Conservation (phyloP, 2,888 invertebrate genomes). For the Odontomyia ornata region DNA sequence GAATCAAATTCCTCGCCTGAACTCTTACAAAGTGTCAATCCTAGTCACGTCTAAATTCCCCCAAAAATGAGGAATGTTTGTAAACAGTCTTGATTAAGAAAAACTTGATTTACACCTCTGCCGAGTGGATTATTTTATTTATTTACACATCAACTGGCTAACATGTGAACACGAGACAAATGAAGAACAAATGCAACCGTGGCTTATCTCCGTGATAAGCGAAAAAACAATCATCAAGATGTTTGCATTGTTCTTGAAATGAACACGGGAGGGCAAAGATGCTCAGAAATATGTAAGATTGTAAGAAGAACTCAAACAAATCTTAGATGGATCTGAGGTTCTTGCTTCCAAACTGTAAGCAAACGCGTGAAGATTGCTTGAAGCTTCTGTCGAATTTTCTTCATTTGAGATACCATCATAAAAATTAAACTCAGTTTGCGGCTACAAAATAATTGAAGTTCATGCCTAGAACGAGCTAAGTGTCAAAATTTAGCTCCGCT, state of each 20-base stretch:
- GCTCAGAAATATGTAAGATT: neutral
- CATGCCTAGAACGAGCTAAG: neutral
- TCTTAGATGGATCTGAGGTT: neutral
- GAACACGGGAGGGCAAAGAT: neutral
- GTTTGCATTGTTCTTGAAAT: slow-evolving; percentile 37
- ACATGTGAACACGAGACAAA: slow-evolving; percentile 30
- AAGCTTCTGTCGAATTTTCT: slow-evolving; percentile 31
- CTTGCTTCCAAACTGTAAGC: slow-evolving; percentile 12
- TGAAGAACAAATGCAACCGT: slow-evolving; percentile 20
- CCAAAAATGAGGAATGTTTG: too few species aligned
- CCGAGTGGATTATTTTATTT: slow-evolving; percentile 28
- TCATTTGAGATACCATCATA: neutral
- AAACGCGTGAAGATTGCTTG: neutral
- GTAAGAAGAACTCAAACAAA: neutral
- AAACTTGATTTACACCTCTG: slow-evolving; percentile 12
- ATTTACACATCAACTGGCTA: slow-evolving; percentile 26
- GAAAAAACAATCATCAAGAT: slow-evolving; percentile 14
- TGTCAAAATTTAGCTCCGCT: slow-evolving; percentile 6
- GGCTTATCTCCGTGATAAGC: slow-evolving; percentile 37
- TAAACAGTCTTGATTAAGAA: too few species aligned
- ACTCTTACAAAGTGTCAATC: too few species aligned
- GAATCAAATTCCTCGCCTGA: too few species aligned
- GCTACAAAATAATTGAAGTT: neutral
- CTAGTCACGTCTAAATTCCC: too few species aligned
- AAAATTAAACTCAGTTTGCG: neutral